phyloP scores from a whole-genome alignment of 2,888 invertebrate species.

The Liposcelis brunnea region DNA sequence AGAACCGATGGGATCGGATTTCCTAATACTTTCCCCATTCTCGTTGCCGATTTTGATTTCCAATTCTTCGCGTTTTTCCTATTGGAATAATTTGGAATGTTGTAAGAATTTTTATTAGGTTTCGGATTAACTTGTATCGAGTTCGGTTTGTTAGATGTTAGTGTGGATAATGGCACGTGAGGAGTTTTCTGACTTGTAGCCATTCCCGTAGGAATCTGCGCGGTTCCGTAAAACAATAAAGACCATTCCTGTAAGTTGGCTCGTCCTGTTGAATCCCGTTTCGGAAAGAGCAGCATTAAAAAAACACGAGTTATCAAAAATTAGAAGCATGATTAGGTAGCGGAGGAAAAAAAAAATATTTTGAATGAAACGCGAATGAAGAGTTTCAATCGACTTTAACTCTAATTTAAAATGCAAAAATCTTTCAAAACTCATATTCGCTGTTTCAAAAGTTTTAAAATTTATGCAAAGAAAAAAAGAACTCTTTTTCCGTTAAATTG shows the following conservation, averaged over 20 bases:
- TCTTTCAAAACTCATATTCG: too few relatives aligned
- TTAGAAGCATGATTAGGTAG: constrained; percentile 15
- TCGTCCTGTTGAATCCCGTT: constrained; percentile 45
- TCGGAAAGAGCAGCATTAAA: constrained; percentile 13
- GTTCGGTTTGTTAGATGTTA: constrained; percentile 13
- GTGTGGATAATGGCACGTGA: constrained; percentile 21
- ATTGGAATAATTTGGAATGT: constrained; percentile 6
- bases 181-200: constrained; percentile 17
- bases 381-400: neutral
- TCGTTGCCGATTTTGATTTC: constrained; percentile 17
- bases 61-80: constrained; percentile 1
- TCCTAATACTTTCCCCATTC: too few relatives aligned
- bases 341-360: neutral
- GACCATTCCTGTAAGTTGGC: constrained; percentile 87
- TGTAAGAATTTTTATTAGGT: constrained; percentile 14
- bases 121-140: constrained; percentile 16
- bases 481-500: too few relatives aligned
- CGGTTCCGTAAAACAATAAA: constrained; percentile 80
- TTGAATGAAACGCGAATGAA: constrained; percentile 1
- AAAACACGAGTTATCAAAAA: constrained; percentile 18
- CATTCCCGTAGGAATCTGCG: constrained; percentile 29
- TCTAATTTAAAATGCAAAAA: neutral
- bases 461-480: too few relatives aligned
- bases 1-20: too few relatives aligned
- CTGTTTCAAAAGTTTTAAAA: too few relatives aligned